Conservation (phyloP, 2,888 invertebrate species). For the Heliconius cydno region DNA sequence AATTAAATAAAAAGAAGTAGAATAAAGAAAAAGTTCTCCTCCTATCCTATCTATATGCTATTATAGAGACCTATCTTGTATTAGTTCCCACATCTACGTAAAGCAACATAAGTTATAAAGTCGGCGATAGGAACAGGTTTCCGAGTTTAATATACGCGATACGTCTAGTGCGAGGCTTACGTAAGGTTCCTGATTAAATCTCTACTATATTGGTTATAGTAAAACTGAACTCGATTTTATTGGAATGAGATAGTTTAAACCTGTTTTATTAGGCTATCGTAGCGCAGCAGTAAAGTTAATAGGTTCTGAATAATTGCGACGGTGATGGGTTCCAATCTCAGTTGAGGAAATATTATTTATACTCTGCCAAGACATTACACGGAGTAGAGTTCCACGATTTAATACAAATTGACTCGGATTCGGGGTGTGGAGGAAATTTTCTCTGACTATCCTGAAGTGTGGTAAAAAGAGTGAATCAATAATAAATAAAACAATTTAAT, state of each 20-base stretch:
- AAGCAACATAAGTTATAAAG: conserved; percentile 39
- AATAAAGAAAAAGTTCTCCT: not conserved
- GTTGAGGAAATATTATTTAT: not conserved
- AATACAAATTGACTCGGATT: not conserved
- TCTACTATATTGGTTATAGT: not conserved
- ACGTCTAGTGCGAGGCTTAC: conserved; percentile 28
- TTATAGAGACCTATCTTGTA: not conserved
- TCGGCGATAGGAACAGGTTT: conserved; percentile 37
- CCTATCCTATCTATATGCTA: not conserved
- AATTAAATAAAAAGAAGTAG: not conserved
- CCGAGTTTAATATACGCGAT: conserved; percentile 38
- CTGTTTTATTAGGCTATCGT: not conserved
- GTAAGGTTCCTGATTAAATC: conserved; percentile 21
- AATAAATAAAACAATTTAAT: no score
- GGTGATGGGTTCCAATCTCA: not conserved
- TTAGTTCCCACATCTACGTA: conserved; percentile 28
- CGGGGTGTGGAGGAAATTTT: not conserved
- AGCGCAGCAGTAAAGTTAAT: not conserved
- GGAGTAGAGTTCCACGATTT: not conserved
- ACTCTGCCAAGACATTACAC: not conserved
- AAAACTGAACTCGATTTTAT: conserved; percentile 3
- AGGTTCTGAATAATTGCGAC: not conserved
- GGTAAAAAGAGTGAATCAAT: no score
- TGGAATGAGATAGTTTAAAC: not conserved
- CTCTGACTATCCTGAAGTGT: not conserved